A percentile compares a stretch with the other conserved stretches of the same genome.
phyloP scores from a whole-genome alignment of 1,140 invertebrate species.

The Leptopilina boulardi region DNA sequence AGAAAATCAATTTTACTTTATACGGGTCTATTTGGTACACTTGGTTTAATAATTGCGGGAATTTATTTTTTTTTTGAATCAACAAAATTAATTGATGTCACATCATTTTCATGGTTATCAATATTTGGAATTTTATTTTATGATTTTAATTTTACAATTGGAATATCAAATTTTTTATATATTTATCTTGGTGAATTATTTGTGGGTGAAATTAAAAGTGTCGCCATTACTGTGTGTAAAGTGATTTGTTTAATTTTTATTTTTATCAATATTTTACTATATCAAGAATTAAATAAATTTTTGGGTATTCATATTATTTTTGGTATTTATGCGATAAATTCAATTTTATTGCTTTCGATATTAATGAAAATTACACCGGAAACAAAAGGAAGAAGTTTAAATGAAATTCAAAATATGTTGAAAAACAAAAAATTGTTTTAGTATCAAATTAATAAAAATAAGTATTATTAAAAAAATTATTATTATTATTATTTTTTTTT shows the following conservation, averaged over 20 bases:
- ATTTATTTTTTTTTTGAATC: background rate
- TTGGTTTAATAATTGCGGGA: background rate
- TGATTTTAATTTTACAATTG: background rate
- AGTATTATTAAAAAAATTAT: too few species aligned
- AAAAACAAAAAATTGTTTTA: background rate
- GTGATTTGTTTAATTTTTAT: background rate
- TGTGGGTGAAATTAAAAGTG: background rate
- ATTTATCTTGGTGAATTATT: constrained; percentile 9
- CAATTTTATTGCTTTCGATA: background rate
- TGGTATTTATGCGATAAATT: background rate
- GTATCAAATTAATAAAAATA: background rate
- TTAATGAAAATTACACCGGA: background rate
- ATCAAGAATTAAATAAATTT: background rate
- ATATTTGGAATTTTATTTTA: constrained; percentile 7
- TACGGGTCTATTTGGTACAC: background rate
- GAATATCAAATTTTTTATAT: background rate
- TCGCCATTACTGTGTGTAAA: background rate
- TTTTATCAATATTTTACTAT: background rate
- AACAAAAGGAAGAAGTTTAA: background rate
- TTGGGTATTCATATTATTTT: background rate
- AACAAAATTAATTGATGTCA: background rate
- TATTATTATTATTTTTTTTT: too few species aligned
- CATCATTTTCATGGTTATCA: background rate
- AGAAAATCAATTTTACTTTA: background rate
- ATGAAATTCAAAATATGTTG: background rate